These are phyloP conservation scores for Stichopus chloronotus DNA, from an alignment of 35 echinoderm and acorn worm genomes.

Conservation along the genomic window DNA sequence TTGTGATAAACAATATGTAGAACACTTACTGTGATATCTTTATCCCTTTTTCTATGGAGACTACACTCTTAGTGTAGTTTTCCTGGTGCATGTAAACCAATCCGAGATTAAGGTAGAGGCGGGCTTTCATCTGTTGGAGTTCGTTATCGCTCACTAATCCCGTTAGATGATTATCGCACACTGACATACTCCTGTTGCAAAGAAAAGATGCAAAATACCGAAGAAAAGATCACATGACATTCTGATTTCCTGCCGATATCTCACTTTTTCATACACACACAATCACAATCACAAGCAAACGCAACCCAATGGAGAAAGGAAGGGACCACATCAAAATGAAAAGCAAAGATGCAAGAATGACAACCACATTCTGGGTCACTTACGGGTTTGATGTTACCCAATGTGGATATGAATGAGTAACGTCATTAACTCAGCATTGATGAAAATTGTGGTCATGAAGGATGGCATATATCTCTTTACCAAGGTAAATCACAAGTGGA, in stretches of 20 bases:
- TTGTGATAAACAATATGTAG: not conserved
- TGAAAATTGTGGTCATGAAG: too few species aligned
- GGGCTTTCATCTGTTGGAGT: conserved; percentile 85
- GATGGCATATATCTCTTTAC: too few species aligned
- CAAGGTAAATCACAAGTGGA: too few species aligned
- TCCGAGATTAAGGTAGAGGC: conserved; percentile 90
- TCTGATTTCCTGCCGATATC: not conserved
- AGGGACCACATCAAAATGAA: too few species aligned
- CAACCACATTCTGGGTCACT: too few species aligned
- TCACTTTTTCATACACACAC: too few species aligned
- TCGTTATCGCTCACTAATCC: conserved; percentile 68
- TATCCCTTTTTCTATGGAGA: conserved; percentile 92
- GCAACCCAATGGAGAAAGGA: not conserved
- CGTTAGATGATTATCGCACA: conserved; percentile 64
- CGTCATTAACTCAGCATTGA: too few species aligned
- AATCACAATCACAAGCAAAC: not conserved
- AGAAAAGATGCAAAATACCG: not conserved
- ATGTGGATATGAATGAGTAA: too few species aligned
- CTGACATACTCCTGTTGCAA: conserved; percentile 71
- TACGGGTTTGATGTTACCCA: too few species aligned
- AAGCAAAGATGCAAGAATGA: too few species aligned
- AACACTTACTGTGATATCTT: conserved; percentile 91
- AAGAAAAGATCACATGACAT: not conserved
- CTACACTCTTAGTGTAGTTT: conserved; percentile 64
- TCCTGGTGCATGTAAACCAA: conserved; percentile 81